These are phyloP conservation scores for Rhopilema esculentum DNA, from an alignment of 30 jellyfish, hydroid and myxozoan species.

Conservation along the genomic window DNA sequence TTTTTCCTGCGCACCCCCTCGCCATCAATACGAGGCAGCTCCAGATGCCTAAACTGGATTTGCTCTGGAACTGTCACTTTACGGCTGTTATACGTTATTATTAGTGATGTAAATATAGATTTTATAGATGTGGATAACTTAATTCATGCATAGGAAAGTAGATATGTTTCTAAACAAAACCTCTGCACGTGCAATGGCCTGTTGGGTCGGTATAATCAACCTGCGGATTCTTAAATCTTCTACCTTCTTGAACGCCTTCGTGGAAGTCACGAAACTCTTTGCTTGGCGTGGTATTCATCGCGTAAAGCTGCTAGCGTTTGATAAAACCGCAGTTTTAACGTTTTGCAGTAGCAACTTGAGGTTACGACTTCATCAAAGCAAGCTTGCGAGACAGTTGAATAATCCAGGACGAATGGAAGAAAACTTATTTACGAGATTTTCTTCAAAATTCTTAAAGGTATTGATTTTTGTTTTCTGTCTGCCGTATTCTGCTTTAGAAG, in stretches of 20 bases:
- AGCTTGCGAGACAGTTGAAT: not conserved
- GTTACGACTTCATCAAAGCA: not conserved
- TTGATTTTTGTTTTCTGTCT: too few relatives aligned
- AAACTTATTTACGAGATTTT: not conserved
- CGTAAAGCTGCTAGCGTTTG: not conserved
- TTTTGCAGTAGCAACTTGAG: not conserved
- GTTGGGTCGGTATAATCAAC: not conserved
- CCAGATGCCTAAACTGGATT: not conserved
- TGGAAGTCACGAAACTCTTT: not conserved
- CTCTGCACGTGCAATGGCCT: conserved; percentile 21
- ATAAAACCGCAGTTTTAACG: not conserved
- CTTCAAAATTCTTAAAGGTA: too few relatives aligned
- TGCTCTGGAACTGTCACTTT: not conserved
- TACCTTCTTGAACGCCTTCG: not conserved
- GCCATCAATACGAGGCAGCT: not conserved
- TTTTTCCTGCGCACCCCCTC: not conserved
- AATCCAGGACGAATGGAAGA: not conserved
- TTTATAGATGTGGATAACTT: conserved; percentile 57
- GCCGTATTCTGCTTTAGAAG: too few relatives aligned
- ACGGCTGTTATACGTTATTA: conserved; percentile 13
- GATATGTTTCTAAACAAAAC: not conserved
- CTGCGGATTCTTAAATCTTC: not conserved
- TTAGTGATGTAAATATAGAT: conserved; percentile 52
- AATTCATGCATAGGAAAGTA: conserved; percentile 64
- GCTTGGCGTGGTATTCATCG: not conserved